These are phyloP conservation scores for Antheraea yamamai DNA, from an alignment of 2,888 invertebrate genomes.

Conservation along the genomic window DNA sequence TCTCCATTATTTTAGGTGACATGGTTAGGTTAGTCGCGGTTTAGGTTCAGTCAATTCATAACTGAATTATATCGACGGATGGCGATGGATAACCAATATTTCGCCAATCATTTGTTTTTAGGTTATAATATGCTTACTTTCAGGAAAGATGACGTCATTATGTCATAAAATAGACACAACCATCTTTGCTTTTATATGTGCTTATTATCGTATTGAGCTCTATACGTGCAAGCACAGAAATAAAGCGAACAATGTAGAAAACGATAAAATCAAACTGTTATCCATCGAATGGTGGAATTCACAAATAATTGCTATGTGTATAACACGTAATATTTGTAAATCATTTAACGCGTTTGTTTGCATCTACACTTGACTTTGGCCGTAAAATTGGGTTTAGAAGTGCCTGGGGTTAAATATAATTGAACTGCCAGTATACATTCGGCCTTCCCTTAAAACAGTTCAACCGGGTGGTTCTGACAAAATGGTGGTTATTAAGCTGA, in stretches of 20 bases:
- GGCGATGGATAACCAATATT: no score
- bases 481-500: background rate
- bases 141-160: no score
- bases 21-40: no score
- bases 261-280: conserved; percentile 10
- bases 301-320: conserved; percentile 20
- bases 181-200: no score
- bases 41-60: no score
- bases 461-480: background rate
- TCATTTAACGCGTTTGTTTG: conserved; percentile 41
- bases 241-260: background rate
- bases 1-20: no score
- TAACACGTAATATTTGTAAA: conserved; percentile 43
- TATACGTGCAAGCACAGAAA: background rate
- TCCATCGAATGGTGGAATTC: background rate
- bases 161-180: no score
- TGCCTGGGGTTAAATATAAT: background rate
- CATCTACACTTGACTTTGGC: conserved; percentile 33
- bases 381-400: conserved; percentile 13
- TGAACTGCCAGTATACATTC: background rate
- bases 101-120: no score
- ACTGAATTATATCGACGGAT: no score
- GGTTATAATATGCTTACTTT: no score
- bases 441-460: conserved; percentile 5
- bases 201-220: no score